These are phyloP conservation scores for Rhinopomastus cyanomelas DNA, from an alignment of 2,113 vertebrate species.

Conservation along the genomic window DNA sequence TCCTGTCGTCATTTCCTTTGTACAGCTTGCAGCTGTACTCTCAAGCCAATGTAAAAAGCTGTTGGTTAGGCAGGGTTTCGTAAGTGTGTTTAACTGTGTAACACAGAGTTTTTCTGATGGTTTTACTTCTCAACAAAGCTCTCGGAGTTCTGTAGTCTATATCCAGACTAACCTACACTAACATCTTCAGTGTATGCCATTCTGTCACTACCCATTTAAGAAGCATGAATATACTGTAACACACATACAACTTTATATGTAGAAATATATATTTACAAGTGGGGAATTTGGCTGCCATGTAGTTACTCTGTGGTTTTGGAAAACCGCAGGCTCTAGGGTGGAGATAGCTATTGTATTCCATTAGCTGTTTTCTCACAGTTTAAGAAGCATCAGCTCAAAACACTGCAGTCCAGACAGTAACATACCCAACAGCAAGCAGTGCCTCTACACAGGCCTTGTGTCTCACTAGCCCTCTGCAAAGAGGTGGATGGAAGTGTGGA, in stretches of 20 bases:
- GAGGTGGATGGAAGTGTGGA: neutral
- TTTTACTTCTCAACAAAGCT: neutral
- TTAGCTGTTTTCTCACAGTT: conserved; percentile 1
- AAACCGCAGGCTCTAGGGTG: conserved; percentile 12
- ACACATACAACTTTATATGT: neutral
- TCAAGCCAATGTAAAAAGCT: conserved; percentile 13
- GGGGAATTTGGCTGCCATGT: neutral
- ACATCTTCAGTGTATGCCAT: neutral
- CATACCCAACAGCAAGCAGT: neutral
- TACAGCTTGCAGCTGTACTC: conserved; percentile 55
- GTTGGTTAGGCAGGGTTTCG: neutral
- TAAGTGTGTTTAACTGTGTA: conserved; percentile 4
- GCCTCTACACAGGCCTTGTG: neutral
- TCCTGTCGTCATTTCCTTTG: conserved; percentile 62
- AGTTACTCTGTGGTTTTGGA: conserved; percentile 16
- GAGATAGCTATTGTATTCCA: neutral
- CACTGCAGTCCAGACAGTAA: neutral
- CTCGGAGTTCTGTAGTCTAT: neutral
- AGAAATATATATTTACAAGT: neutral
- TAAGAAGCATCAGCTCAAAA: neutral
- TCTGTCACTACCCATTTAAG: neutral
- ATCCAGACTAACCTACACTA: neutral
- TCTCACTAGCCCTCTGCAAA: neutral
- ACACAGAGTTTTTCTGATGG: neutral
- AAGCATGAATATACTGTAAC: neutral